A percentile compares a stretch with the other conserved stretches of the same genome.
phyloP scores from a whole-genome alignment of 92 coral and sea anemone species.

The Parazoanthus darwini region DNA sequence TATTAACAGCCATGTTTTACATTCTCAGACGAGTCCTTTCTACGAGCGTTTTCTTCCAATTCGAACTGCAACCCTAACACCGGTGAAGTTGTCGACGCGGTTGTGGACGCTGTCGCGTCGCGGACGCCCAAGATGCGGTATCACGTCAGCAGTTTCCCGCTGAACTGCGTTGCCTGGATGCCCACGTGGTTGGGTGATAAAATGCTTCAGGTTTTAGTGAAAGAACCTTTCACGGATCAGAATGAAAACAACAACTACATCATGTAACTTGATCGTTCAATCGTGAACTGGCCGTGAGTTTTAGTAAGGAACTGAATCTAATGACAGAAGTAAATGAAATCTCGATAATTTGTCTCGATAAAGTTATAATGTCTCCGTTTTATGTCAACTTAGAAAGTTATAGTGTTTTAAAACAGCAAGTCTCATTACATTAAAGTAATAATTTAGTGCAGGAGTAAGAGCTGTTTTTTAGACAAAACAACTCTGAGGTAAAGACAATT shows the following conservation, averaged over 20 bases:
- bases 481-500: too few species aligned
- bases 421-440: too few species aligned
- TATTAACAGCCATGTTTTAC: neutral
- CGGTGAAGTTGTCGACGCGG: neutral
- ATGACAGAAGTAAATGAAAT: too few species aligned
- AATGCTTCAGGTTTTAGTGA: neutral
- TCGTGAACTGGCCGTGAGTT: too few species aligned
- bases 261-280: too few species aligned
- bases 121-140: constrained; percentile 43
- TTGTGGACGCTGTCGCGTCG: constrained; percentile 23
- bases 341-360: too few species aligned
- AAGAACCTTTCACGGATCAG: constrained; percentile 7
- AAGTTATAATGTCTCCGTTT: too few species aligned
- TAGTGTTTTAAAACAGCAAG: too few species aligned
- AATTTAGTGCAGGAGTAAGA: too few species aligned
- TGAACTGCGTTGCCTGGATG: neutral
- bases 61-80: constrained; percentile 3
- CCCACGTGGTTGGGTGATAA: constrained; percentile 27
- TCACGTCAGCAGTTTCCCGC: neutral
- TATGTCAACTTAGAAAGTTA: too few species aligned
- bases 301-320: too few species aligned
- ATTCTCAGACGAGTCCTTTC: constrained; percentile 11
- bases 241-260: neutral
- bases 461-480: too few species aligned
- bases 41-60: neutral